Base-by-base conservation (phyloP, 2,113 vertebrate species). In the Riparia riparia region DNA sequence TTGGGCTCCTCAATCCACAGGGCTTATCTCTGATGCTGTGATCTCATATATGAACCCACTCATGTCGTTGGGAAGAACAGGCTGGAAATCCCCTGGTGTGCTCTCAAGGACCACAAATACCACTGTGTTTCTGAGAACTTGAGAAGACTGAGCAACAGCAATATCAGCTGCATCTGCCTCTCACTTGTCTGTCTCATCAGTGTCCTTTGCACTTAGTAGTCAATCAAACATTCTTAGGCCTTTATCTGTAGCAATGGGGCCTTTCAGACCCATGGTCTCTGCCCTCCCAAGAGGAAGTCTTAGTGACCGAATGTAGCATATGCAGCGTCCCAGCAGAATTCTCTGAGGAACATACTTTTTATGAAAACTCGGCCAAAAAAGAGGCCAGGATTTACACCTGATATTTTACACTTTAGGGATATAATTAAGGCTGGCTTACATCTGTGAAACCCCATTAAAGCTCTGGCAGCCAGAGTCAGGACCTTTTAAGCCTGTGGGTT, bases 401-500 rank as follows among this genome's bases (percentile, higher is more conserved):
- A 17, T 90, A n/a, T 17, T 93, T 93, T 77, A 82, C 41, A 66
- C 60, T 90, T 94, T 14, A 51, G 17, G 25, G 39, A 41, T 73
- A 31, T 73, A 90, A 83, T 70, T 88, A 85, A 63, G 31, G 9
- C 47, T 94, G 83, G 29, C 57, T 94, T 91, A 71, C 7, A 25
- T 76, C 41, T 69, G 24, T 73, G 70, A 85, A 91, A 95, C 15
- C 4, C 66, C 64, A 81, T 94, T 92, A 90, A 76, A 70, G 6
- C 31, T 77, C 68, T 96, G 82, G 56, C 64, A 96, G 68, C 24
- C 39, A 68, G 39, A 94, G 24, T 77, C 64, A 44, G n/a, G 88
- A 94, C 64, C 63, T 94, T 88, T 92, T 76, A 88, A 96, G 68
- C 21, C 47, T 58, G 41, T 73, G 63, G 8, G 32, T 77, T 95